These are phyloP conservation scores for Drosophila mercatorum DNA, from an alignment of 2,888 invertebrate species.

Conservation along the genomic window DNA sequence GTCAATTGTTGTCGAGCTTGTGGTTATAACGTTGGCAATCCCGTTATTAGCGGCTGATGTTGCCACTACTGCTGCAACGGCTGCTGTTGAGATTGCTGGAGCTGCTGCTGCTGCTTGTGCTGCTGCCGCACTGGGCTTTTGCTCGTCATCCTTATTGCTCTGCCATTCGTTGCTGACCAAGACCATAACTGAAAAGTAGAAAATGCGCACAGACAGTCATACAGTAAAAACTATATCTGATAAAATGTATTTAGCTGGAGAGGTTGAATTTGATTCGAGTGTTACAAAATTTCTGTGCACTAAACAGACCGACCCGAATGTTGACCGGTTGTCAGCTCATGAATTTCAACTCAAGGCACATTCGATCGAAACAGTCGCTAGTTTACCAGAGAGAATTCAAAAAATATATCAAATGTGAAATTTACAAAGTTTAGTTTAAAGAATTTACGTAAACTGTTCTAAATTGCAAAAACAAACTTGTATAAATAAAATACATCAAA, in stretches of 20 bases:
- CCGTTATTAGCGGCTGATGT: slow-evolving; percentile 24
- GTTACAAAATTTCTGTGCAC: slow-evolving; percentile 37
- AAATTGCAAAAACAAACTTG: too few relatives aligned
- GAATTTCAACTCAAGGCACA: slow-evolving; percentile 34
- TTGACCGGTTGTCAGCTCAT: background rate
- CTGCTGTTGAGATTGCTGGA: slow-evolving; percentile 21
- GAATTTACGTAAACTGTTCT: too few relatives aligned
- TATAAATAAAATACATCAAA: too few relatives aligned
- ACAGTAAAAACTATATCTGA: slow-evolving; percentile 23
- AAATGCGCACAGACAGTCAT: slow-evolving; percentile 18
- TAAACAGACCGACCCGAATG: slow-evolving; percentile 29
- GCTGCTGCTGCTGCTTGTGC: slow-evolving; percentile 42
- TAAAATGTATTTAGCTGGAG: slow-evolving; percentile 21
- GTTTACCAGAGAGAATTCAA: too few relatives aligned
- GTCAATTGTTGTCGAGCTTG: slow-evolving; percentile 6
- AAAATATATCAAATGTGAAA: too few relatives aligned
- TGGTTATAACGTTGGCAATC: slow-evolving; percentile 7
- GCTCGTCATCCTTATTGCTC: slow-evolving; percentile 73
- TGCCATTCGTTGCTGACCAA: slow-evolving; percentile 83
- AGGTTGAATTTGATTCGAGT: slow-evolving; percentile 32
- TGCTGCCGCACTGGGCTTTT: slow-evolving; percentile 51
- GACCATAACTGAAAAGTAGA: slow-evolving; percentile 79
- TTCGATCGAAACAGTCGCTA: slow-evolving; percentile 18
- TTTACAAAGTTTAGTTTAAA: too few relatives aligned
- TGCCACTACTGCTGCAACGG: slow-evolving; percentile 24